phyloP scores from a whole-genome alignment of 2,113 vertebrate species.

The Psilopsiagon aymara region DNA sequence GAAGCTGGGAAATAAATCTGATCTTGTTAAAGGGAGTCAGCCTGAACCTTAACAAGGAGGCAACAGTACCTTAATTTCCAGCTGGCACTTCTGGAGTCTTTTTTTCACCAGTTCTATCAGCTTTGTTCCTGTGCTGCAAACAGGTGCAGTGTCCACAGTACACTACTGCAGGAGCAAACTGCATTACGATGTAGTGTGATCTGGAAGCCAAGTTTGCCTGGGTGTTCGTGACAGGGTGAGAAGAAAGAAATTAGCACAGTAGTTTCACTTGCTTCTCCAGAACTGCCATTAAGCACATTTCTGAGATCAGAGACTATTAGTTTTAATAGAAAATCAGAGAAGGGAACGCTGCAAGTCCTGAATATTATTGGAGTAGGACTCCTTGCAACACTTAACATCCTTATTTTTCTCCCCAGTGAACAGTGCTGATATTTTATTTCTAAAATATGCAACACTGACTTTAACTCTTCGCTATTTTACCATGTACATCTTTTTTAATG shows the following conservation, averaged over 20 bases:
- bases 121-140: background rate
- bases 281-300: background rate
- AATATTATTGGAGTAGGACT: background rate
- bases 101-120: background rate
- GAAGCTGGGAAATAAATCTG: background rate
- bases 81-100: background rate
- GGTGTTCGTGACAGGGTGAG: background rate
- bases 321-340: background rate
- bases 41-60: background rate
- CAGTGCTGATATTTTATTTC: background rate
- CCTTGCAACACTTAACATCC: background rate
- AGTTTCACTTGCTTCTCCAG: background rate
- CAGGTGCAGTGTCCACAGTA: background rate
- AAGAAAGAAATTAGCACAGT: background rate
- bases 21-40: background rate
- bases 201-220: background rate
- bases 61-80: background rate
- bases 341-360: background rate
- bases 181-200: background rate
- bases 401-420: background rate
- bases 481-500: background rate
- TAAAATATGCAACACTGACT: background rate
- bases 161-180: background rate
- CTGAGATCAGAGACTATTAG: background rate
- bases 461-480: background rate